Evolutionary conservation across 2,797 vertebrate species (phyloP).

Genomic region (Sebastes minor): DNA sequence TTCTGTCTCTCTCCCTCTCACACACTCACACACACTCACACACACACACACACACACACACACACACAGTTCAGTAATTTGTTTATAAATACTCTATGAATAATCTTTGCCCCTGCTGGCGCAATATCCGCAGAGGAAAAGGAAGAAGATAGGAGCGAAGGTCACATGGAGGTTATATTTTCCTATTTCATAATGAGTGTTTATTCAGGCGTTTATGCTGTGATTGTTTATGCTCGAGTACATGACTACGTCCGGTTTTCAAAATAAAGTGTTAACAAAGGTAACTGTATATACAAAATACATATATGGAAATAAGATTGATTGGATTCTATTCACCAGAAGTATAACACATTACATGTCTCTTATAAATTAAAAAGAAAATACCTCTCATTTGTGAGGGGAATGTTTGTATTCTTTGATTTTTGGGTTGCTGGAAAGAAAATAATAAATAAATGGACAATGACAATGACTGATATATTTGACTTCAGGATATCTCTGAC

Average conservation of each 20-base stretch:
- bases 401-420: no score
- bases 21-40: not conserved
- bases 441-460: no score
- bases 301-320: no score
- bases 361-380: no score
- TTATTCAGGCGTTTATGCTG: not conserved
- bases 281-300: no score
- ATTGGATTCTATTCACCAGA: no score
- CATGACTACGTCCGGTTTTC: not conserved
- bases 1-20: not conserved
- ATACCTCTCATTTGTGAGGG: no score
- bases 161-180: slow-evolving; percentile 14
- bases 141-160: not conserved
- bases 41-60: not conserved
- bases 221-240: not conserved
- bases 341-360: no score
- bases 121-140: not conserved
- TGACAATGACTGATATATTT: no score
- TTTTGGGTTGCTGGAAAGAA: no score
- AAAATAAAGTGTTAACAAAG: no score
- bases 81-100: slow-evolving; percentile 44
- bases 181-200: slow-evolving; percentile 6
- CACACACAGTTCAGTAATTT: slow-evolving; percentile 10
- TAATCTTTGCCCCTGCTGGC: slow-evolving; percentile 19
- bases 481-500: no score